Evolutionary conservation across 1,140 invertebrate species (phyloP), one percentile per base, ranked within the genome.

Genomic region (Amyelois transitella): DNA sequence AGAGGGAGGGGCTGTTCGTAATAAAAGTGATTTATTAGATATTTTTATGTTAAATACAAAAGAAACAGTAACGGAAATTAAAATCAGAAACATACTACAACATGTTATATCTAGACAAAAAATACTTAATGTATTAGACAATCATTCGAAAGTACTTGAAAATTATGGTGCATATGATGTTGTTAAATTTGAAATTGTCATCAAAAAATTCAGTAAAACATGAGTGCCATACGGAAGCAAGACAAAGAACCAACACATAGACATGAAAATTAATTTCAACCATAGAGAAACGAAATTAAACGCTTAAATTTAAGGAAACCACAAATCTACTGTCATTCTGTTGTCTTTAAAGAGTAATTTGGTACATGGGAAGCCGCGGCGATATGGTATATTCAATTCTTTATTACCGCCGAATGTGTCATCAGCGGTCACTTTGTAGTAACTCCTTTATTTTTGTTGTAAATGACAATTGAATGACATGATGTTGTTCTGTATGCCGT

Each of bases 1-100:
- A 74, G 75, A 81, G 75, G 78, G 74, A 64, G 76, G 72, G 58
- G n/a, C 32, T 14, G 32, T 2, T 4, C 2, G 32, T 8, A 1
- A 6, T 38, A 38, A 38, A 38, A 2, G 32, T 38, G 17, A 38
- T 38, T 38, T 38, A 38, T 38, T 38, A 5, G 32, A 14, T 38
- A 38, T 38, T 38, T 38, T 2, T 2, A 14, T 14, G n/a, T 12
- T 1, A 38, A 38, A 14, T 8, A 14, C 3, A 38, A 2, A 38
- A 4, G 32, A 38, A n/a, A 38, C 32, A 14, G 32, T 14, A 38
- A 12, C n/a, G 32, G 32, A 38, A 38, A 38, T 38, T 38, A 38
- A 38, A n/a, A 38, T n/a, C n/a, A n/a, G n/a, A n/a, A n/a, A n/a
- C n/a, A n/a, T n/a, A n/a, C n/a, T n/a, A n/a, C n/a, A n/a, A n/a